phyloP scores from a whole-genome alignment of 2,113 vertebrate species.

The Corvus hawaiiensis region DNA sequence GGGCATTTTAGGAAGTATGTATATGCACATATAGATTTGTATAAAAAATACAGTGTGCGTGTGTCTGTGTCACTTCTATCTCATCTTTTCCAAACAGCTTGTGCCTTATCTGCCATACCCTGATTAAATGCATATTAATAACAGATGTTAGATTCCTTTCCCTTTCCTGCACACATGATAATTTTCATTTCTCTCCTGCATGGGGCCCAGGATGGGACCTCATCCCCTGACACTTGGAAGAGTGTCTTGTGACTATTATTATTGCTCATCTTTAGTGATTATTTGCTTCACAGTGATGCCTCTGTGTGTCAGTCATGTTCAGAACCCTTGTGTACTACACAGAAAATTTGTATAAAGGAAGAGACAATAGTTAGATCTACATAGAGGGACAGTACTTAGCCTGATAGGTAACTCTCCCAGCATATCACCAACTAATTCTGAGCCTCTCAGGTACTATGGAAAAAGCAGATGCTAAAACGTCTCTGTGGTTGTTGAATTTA shows the following conservation, averaged over 20 bases:
- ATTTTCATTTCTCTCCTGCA: neutral
- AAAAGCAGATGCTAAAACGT: neutral
- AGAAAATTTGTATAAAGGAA: neutral
- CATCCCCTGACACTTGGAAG: neutral
- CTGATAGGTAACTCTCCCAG: neutral
- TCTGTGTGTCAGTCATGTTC: neutral
- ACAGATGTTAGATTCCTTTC: neutral
- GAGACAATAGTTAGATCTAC: neutral
- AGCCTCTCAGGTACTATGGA: neutral
- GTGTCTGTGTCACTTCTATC: neutral
- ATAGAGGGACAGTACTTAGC: neutral
- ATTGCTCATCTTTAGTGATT: neutral
- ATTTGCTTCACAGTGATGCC: neutral
- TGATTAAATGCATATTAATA: neutral
- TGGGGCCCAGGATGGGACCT: accelerated
- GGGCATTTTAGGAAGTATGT: neutral
- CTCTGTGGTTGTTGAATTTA: neutral
- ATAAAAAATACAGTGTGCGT: neutral
- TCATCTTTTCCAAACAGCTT: neutral
- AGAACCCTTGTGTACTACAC: neutral
- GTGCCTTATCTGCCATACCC: neutral
- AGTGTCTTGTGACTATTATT: neutral
- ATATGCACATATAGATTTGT: neutral
- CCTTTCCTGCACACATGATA: neutral
- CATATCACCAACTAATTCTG: neutral